Conservation (phyloP, 2,888 invertebrate species). For the Lepidochrysops patricia region DNA sequence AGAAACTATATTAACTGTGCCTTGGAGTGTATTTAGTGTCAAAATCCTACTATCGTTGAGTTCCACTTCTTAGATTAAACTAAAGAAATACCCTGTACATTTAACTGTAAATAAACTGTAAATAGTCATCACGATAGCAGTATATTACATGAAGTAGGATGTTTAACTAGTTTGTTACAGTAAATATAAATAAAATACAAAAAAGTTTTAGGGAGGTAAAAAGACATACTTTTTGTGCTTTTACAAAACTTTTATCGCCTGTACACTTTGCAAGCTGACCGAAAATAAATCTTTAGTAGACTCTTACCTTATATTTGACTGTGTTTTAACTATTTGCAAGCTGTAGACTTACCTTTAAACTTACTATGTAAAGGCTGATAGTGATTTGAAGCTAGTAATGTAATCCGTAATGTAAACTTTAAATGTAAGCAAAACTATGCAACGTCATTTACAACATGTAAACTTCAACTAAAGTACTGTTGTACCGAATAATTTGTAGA, state of each 20-base stretch:
- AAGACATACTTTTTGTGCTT: background rate
- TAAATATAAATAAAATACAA: background rate
- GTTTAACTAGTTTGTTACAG: background rate
- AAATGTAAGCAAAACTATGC: background rate
- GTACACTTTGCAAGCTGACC: slow-evolving; percentile 18
- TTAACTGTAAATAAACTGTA: background rate
- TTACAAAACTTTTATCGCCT: slow-evolving; percentile 13
- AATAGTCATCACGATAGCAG: background rate
- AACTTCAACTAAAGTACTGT: too few species aligned
- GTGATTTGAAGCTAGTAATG: background rate
- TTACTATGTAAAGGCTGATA: background rate
- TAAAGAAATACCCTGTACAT: background rate
- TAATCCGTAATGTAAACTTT: background rate
- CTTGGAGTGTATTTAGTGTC: background rate
- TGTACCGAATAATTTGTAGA: too few species aligned
- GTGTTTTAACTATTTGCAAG: background rate
- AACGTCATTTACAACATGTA: background rate
- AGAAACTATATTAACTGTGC: background rate
- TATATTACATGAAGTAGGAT: background rate
- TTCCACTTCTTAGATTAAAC: background rate
- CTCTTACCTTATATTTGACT: too few species aligned
- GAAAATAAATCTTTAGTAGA: too few species aligned
- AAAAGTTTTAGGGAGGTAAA: background rate
- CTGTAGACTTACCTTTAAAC: background rate
- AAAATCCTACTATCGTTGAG: background rate